Percentiles rank a stretch among this genome's conserved stretches.
Conservation (phyloP, 2,888 invertebrate genomes). For the Cephus spinipes region DNA sequence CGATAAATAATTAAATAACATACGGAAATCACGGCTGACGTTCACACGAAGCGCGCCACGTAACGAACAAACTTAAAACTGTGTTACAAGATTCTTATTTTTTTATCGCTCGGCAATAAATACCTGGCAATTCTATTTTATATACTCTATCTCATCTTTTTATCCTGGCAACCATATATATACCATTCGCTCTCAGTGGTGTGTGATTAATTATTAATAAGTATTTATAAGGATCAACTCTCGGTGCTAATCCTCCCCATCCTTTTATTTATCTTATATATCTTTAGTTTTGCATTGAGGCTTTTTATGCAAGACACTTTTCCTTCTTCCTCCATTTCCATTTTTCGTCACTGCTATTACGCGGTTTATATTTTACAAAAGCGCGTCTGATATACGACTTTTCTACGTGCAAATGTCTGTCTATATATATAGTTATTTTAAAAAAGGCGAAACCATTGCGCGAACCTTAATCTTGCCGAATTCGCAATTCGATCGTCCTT, state of each 20-base stretch:
- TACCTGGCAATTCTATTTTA: constrained; percentile 11
- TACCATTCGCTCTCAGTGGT: constrained; percentile 7
- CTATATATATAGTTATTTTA: background rate
- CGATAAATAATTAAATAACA: constrained; percentile 44
- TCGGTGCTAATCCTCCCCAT: background rate
- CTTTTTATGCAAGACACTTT: constrained; percentile 20
- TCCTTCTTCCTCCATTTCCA: constrained; percentile 3
- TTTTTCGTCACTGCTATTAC: constrained; percentile 8
- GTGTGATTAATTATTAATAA: background rate
- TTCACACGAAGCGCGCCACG: constrained; percentile 24
- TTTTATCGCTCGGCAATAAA: constrained; percentile 13
- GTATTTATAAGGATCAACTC: background rate
- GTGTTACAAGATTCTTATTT: constrained; percentile 12
- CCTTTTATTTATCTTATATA: constrained; percentile 8
- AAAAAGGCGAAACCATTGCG: background rate
- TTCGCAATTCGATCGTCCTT: background rate
- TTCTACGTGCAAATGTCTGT: background rate
- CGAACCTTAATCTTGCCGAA: background rate
- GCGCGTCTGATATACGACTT: background rate
- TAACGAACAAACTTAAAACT: constrained; percentile 30
- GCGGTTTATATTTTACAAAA: constrained; percentile 17
- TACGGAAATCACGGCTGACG: constrained; percentile 31
- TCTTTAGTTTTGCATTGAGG: constrained; percentile 1
- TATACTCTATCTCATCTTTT: constrained; percentile 8
- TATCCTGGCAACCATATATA: constrained; percentile 10